Base-by-base conservation (phyloP, 2,797 vertebrate species). In the Naso thynnoides region DNA sequence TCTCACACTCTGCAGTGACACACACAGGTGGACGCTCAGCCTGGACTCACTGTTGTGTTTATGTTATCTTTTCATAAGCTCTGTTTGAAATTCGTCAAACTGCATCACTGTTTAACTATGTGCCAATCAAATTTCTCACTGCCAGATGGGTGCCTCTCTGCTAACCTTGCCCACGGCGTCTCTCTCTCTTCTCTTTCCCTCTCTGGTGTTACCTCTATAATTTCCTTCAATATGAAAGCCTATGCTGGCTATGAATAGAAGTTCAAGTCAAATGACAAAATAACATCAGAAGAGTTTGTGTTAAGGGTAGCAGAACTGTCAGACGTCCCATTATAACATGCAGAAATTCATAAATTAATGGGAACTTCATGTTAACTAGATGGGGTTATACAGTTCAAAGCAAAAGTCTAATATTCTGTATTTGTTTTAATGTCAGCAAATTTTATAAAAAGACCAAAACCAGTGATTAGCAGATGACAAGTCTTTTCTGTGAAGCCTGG, bases 31-130 rank as follows among this genome's bases (percentile, higher is more conserved):
- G 95, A 97, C 89, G 74, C 91, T 87, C 93, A 91, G 92, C 92
- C 92, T 90, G 76, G 88, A 89, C 91, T 90, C 86, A 92, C 93
- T 92, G 91, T 95, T 92, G 92, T 94, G 92, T 96, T 94, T 94
- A 97, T 95, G 94, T 96, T 96, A 96, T 95, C 96, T 95, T 96
- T 96, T 96, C 96, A 89, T 95, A 96, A 96, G 96, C 95, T 94
- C 88, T 92, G 94, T 94, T 96, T 95, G 93, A 96, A 96, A 97
- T 98, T 97, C 96, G 96, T 98, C 97, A 97, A 96, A 96, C 96
- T 95, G 93, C 96, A 96, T 96, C 95, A 95, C 94, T 97, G 96
- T 97, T 97, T 96, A 95, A 91, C 88, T 94, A 94, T 92, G 93
- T 94, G 95, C 95, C 96, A 94, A 93, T 97, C 95, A 95, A 94